phyloP scores from a whole-genome alignment of 2,888 invertebrate genomes.

The Acanthosoma haemorrhoidale region DNA sequence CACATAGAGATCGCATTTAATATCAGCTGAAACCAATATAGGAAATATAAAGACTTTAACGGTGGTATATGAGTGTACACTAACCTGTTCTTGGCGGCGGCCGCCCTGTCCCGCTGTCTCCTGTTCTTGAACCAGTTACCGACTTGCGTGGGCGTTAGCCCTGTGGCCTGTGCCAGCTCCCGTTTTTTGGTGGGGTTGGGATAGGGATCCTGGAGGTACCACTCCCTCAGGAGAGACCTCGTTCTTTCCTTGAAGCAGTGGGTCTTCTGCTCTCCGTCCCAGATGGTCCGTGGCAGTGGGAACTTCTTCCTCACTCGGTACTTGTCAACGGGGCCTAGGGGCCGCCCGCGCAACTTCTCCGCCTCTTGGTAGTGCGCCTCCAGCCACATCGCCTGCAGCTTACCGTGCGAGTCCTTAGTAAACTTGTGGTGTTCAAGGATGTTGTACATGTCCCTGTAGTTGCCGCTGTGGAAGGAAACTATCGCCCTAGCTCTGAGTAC shows the following conservation, averaged over 20 bases:
- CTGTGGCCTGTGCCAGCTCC: conserved; percentile 84
- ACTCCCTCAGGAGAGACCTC: conserved; percentile 87
- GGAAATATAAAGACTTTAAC: conserved; percentile 24
- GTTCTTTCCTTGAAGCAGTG: conserved; percentile 96
- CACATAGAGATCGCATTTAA: background rate
- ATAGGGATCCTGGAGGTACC: conserved; percentile 97
- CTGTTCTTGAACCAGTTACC: conserved; percentile 92
- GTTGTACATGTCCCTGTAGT: conserved; percentile 81
- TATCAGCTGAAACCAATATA: background rate
- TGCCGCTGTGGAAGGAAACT: conserved; percentile 84
- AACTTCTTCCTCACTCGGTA: conserved; percentile 91
- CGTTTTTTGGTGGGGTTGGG: conserved; percentile 90
- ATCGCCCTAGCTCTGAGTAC: conserved; percentile 79
- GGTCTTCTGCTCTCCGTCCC: conserved; percentile 95
- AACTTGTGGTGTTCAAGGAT: conserved; percentile 87
- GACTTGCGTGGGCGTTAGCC: conserved; percentile 87
- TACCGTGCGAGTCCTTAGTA: conserved; percentile 81
- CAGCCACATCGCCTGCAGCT: conserved; percentile 86
- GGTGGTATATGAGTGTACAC: conserved; percentile 45
- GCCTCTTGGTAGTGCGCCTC: conserved; percentile 92
- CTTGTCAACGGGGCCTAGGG: conserved; percentile 90
- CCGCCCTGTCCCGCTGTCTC: conserved; percentile 79
- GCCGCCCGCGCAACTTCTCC: conserved; percentile 80
- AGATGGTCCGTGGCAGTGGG: conserved; percentile 83
- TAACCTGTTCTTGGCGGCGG: conserved; percentile 94